Evolutionary conservation across 2,797 vertebrate species (phyloP), one percentile per base, ranked within the genome.

Genomic region (Zenarchopterus dispar): DNA sequence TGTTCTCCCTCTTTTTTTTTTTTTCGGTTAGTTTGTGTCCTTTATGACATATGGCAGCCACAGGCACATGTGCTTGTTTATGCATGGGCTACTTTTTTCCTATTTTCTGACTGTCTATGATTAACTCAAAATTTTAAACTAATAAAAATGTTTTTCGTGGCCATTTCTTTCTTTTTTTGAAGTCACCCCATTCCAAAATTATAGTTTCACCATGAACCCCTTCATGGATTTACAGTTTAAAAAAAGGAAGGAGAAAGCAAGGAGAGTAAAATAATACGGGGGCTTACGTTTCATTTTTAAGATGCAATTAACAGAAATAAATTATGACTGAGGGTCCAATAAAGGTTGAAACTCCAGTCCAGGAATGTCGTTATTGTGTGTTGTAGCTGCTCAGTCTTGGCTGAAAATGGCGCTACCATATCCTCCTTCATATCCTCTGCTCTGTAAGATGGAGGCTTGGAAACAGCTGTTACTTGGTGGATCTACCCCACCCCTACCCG

Each of bases 401-500:
- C 83, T 83, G 84, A 82, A 90, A 90, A 92, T 90, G 89, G 86
- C 82, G 82, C 82, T 64, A 63, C 71, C 73, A 62, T 82, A 79
- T 85, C 77, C 73, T 55, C 50, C 76, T 78, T 73, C 76, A 73
- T 60, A 56, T 79, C 61, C 70, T 70, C 75, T 47, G 64, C 70
- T 73, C 69, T 87, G 77, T 87, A 91, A 92, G 82, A 91, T 90
- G 89, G 89, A 90, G 88, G 89, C 80, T 77, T 60, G 50, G 56
- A 75, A 78, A 81, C 89, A 89, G 90, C 91, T 92, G 91, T 90
- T 87, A 75, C 78, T 57, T 6, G 70, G 73, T 56, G 75, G 70
- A 63, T 75, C 80, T 86, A 74, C 75, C 77, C 63, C 70, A 39
- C 84, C 84, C 83, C 71, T 64, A 69, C 89, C 91, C 88, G 86